Base-by-base conservation (phyloP, 2,797 vertebrate genomes). In the Clarias laeviceps region DNA sequence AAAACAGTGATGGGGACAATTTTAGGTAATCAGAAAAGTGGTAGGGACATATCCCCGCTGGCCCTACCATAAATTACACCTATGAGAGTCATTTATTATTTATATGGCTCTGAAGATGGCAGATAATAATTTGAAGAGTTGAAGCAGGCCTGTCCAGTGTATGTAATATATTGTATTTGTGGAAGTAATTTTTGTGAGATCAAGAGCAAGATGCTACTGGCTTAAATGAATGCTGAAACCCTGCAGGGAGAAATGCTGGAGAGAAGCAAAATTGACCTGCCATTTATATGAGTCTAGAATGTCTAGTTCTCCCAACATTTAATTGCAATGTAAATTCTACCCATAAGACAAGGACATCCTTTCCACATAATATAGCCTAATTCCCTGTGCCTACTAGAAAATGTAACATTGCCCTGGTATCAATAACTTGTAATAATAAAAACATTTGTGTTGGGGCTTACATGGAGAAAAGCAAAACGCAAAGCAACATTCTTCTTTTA, bases 81-180 rank as follows among this genome's bases (percentile, higher is more conserved):
- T 45, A 45, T 45, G 14, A 9, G 24, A 29, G 59, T 69, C 40
- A 5, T 82, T n/a, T 80, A 82, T 84, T 87, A 80, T 86, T 81
- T 50, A 40, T 59, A 56, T 83, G 57, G 82, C 20, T 3, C 37
- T 65, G 7, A 80, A 80, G 24, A 27, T 64, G 5, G 4, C 61
- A 80, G 15, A 80, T 65, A 15, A 45, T 45, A 24, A 11, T 57
- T 27, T 76, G 20, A 65, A 65, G 61, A 4, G 7, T 80, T 65
- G 12, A 64, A 50, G 15, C 24, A 61, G 34, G 15, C 24, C 61
- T 65, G 37, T 85, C 84, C 56, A 90, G 86, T 91, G 90, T 86
- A 91, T 91, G 82, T 69, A n/a, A 82, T 79, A 86, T 90, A 87
- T 88, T 88, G 86, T 88, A 90, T 89, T 85, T 86, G 70, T 69